Conservation (phyloP, 2,797 vertebrate genomes). For the Poeciliopsis paucimaculata region DNA sequence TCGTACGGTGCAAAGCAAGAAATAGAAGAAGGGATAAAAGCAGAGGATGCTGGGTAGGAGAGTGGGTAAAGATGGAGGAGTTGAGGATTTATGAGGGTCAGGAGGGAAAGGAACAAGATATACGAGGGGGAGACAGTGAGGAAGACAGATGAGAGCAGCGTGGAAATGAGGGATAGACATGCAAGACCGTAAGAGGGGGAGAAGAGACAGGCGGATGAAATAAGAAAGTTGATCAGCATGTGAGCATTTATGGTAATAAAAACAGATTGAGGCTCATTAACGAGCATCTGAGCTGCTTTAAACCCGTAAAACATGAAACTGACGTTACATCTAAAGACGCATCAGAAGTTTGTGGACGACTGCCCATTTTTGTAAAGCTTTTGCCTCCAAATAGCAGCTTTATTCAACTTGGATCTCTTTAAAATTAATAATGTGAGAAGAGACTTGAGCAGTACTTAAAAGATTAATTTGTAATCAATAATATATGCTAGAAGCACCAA, state of each 20-base stretch:
- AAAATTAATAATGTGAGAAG: not conserved
- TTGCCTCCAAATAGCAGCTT: not conserved
- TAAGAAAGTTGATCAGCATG: conserved; percentile 11
- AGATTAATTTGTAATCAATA: not conserved
- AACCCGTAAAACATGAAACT: conserved; percentile 7
- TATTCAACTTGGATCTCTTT: not conserved
- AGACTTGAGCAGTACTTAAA: not conserved
- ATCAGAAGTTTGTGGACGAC: not conserved
- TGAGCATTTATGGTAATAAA: conserved; percentile 1
- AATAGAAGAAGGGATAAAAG: conserved; percentile 28
- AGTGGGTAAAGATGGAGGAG: conserved; percentile 47
- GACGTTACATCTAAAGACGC: not conserved
- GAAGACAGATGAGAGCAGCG: conserved; percentile 7
- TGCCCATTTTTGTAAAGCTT: not conserved
- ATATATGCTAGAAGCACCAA: not conserved
- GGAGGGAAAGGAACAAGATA: conserved; percentile 21
- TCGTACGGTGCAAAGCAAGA: conserved; percentile 20
- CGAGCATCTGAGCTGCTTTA: conserved; percentile 12
- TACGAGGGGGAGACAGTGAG: not conserved
- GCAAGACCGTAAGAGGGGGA: conserved; percentile 29
- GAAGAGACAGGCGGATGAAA: conserved; percentile 17
- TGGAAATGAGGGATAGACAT: conserved; percentile 18
- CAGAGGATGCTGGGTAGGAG: conserved; percentile 41
- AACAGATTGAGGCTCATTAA: conserved; percentile 11
- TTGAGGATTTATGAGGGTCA: conserved; percentile 10